A percentile compares a stretch with the other conserved stretches of the same genome.
Conservation (phyloP, 2,888 invertebrate genomes). For the Drosophila anomelani region DNA sequence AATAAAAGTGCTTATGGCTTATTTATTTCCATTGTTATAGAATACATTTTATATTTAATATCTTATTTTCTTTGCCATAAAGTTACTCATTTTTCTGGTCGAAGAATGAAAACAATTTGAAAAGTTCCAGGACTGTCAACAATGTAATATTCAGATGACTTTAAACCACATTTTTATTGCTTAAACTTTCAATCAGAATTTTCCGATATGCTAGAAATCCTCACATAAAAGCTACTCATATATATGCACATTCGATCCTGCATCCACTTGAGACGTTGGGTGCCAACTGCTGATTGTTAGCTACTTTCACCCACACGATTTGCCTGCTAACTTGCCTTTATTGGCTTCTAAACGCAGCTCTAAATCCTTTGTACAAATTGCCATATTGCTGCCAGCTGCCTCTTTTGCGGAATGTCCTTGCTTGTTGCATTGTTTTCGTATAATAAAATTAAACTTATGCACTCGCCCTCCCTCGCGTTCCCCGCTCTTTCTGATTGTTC, state of each 20-base stretch:
- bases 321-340: conserved; percentile 61
- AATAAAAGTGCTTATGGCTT: neutral
- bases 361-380: conserved; percentile 76
- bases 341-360: conserved; percentile 74
- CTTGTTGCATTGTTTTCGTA: conserved; percentile 74
- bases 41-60: neutral
- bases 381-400: conserved; percentile 52
- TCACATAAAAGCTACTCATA: neutral
- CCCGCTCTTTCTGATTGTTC: neutral
- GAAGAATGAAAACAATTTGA: neutral
- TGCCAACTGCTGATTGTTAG: conserved; percentile 35
- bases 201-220: neutral
- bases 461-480: conserved; percentile 46
- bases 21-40: neutral
- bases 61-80: neutral
- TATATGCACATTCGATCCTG: conserved; percentile 10
- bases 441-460: conserved; percentile 79
- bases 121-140: conserved; percentile 6
- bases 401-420: conserved; percentile 45
- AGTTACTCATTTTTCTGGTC: neutral
- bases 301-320: conserved; percentile 37
- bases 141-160: neutral
- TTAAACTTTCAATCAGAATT: conserved; percentile 2
- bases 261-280: conserved; percentile 33
- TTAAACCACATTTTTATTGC: conserved; percentile 2